These are phyloP conservation scores for Alcis repandata DNA, from an alignment of 2,888 invertebrate species.

Conservation along the genomic window DNA sequence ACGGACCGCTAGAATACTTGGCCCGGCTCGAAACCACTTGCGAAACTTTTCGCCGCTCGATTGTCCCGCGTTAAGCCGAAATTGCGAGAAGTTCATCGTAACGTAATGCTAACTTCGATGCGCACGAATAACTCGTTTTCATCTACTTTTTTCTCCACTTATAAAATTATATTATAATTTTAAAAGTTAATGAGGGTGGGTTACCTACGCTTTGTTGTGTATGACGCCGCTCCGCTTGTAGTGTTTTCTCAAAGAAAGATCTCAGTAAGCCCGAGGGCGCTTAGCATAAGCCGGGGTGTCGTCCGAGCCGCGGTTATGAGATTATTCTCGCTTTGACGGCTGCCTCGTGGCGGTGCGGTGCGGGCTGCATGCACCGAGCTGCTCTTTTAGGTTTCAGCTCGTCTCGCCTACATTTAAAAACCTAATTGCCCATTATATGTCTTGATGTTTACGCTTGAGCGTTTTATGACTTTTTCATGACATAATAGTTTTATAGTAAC, in stretches of 20 bases:
- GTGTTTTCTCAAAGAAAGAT: constrained; percentile 75
- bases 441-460: constrained; percentile 55
- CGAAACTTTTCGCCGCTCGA: constrained; percentile 77
- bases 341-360: constrained; percentile 59
- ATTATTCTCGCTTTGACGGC: constrained; percentile 82
- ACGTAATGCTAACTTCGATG: constrained; percentile 68
- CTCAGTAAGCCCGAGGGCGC: constrained; percentile 74
- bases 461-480: constrained; percentile 47
- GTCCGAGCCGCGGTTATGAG: constrained; percentile 79
- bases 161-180: constrained; percentile 41
- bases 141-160: constrained; percentile 14
- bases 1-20: constrained; percentile 73
- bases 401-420: constrained; percentile 71
- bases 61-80: constrained; percentile 66
- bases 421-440: constrained; percentile 73
- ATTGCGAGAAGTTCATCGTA: constrained; percentile 67
- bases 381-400: constrained; percentile 67
- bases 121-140: constrained; percentile 57
- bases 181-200: constrained; percentile 62
- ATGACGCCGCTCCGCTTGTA: constrained; percentile 50
- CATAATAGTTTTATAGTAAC: constrained; percentile 36
- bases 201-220: constrained; percentile 55
- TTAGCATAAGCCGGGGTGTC: constrained; percentile 74
- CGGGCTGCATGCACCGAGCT: constrained; percentile 61
- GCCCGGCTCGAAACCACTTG: constrained; percentile 70